Evolutionary conservation across 2,888 invertebrate genomes (phyloP).

Genomic region (Napeogenes sylphis): DNA sequence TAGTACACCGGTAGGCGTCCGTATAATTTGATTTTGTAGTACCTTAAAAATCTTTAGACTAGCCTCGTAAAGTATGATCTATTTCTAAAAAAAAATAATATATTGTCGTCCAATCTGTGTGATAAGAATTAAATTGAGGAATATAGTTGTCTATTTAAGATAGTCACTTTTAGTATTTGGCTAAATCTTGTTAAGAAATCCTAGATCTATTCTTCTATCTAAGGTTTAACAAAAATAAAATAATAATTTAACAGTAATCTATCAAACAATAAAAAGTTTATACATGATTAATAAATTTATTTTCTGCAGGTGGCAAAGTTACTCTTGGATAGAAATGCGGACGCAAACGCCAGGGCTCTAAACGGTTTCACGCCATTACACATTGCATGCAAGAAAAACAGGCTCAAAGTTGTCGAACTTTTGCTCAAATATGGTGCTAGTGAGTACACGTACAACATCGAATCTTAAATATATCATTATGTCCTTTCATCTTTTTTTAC

Average conservation of each 20-base stretch:
- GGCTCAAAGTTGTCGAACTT: constrained; percentile 96
- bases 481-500: no score
- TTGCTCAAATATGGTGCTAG: constrained; percentile 96
- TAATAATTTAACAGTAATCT: no score
- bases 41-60: no score
- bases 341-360: constrained; percentile 95
- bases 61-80: no score
- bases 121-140: neutral
- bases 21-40: no score
- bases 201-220: no score
- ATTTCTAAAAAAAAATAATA: no score
- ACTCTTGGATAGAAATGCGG: constrained; percentile 95
- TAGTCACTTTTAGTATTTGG: neutral
- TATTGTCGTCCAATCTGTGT: neutral
- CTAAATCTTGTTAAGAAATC: no score
- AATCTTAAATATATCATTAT: no score
- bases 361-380: constrained; percentile 99
- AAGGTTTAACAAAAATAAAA: no score
- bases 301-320: constrained; percentile 89
- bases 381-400: constrained; percentile 99
- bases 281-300: neutral
- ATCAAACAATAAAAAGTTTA: no score
- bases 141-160: neutral
- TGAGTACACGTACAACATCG: constrained; percentile 45
- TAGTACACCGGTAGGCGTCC: no score